These are phyloP conservation scores for Urocyon cinereoargenteus DNA, from an alignment of 2,797 vertebrate genomes.

Conservation along the genomic window DNA sequence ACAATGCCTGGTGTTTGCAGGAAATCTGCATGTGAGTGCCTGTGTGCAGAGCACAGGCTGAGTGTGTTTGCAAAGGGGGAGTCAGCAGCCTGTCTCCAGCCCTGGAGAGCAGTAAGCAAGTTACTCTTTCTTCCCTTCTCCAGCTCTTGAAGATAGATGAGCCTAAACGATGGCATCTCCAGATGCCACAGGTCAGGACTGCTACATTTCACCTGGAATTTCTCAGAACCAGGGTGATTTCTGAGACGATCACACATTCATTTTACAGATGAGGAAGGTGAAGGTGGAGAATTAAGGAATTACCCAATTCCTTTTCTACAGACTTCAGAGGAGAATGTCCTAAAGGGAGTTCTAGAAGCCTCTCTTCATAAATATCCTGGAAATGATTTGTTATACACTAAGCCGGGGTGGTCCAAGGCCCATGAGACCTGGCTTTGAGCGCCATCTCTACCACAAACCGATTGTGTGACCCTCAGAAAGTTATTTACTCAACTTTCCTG, in stretches of 20 bases:
- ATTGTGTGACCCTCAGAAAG: background rate
- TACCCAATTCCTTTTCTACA: background rate
- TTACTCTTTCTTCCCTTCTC: background rate
- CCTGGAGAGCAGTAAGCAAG: background rate
- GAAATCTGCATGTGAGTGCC: background rate
- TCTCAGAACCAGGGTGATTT: slow-evolving; percentile 28
- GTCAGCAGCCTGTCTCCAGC: background rate
- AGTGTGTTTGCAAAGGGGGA: background rate
- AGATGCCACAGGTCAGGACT: background rate
- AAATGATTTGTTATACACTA: background rate
- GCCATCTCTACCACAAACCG: background rate
- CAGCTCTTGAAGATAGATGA: background rate
- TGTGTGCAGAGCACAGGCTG: accelerated
- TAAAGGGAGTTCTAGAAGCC: background rate
- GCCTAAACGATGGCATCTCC: background rate
- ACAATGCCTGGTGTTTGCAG: background rate
- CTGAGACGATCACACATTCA: background rate
- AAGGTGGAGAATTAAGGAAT: background rate
- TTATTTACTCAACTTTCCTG: background rate
- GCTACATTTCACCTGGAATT: background rate
- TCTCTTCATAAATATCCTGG: background rate
- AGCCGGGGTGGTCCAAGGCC: background rate
- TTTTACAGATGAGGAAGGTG: background rate
- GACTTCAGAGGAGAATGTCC: background rate
- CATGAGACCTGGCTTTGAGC: background rate